Conservation (phyloP, 2,888 invertebrate species). For the Gandaritis pyraliata region DNA sequence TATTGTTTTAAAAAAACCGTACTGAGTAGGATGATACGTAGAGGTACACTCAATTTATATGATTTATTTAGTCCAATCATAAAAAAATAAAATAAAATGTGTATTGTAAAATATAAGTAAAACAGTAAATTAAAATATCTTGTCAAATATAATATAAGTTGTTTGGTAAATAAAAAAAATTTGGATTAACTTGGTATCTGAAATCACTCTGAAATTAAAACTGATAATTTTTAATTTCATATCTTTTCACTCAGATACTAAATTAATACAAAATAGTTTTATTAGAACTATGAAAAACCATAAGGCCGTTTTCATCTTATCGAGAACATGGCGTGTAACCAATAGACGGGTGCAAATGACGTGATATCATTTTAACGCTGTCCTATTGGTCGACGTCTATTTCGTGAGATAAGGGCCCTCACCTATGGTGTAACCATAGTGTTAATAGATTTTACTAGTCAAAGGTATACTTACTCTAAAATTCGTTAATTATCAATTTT, state of each 20-base stretch:
- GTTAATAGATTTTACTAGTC: constrained; percentile 40
- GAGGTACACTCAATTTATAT: too few relatives aligned
- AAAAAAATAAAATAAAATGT: background rate
- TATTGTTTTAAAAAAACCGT: too few relatives aligned
- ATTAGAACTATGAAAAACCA: constrained; percentile 26
- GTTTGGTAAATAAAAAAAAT: constrained; percentile 3
- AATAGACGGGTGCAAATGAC: background rate
- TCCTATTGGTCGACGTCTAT: background rate
- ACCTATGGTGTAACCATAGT: constrained; percentile 52
- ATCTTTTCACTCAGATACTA: constrained; percentile 1
- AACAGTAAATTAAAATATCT: constrained; percentile 14
- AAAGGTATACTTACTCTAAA: constrained; percentile 48
- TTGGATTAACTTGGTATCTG: constrained; percentile 14
- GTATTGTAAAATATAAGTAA: constrained; percentile 9
- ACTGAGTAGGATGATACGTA: too few relatives aligned
- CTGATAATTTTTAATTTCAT: background rate
- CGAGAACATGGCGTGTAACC: background rate
- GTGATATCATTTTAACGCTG: background rate
- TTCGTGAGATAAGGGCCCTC: background rate
- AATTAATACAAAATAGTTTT: constrained; percentile 6
- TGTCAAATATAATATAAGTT: constrained; percentile 21
- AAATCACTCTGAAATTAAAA: background rate
- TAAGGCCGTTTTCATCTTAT: background rate
- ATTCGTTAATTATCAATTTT: constrained; percentile 67
- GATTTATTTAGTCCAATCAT: too few relatives aligned